A percentile compares a stretch with the other conserved stretches of the same genome.
These are phyloP conservation scores for Drosophila mimica DNA, from an alignment of 2,888 invertebrate genomes.

Conservation along the genomic window DNA sequence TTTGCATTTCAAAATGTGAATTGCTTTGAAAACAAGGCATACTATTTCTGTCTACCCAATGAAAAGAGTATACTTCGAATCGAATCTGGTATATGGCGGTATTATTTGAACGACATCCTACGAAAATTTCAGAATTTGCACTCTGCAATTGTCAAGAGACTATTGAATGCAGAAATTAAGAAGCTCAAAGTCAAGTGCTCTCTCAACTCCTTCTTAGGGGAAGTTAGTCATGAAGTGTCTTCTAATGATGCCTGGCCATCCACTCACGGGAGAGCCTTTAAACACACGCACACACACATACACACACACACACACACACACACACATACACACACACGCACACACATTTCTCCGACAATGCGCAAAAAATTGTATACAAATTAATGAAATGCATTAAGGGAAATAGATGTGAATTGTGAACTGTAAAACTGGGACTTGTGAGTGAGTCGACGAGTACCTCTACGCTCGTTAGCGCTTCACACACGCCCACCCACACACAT, in stretches of 20 bases:
- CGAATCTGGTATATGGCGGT: neutral
- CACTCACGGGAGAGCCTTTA: conserved; percentile 7
- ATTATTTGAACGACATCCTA: neutral
- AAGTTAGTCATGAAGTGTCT: conserved; percentile 58
- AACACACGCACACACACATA: conserved; percentile 57
- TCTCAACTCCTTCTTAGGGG: conserved; percentile 28
- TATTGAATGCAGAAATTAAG: conserved; percentile 39
- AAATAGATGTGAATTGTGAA: conserved; percentile 47
- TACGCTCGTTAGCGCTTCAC: conserved; percentile 62
- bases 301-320: conserved; percentile 25
- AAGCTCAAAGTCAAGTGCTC: conserved; percentile 49
- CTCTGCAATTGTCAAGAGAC: conserved; percentile 11
- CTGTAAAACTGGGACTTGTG: conserved; percentile 46
- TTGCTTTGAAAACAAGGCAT: neutral
- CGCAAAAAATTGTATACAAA: conserved; percentile 58
- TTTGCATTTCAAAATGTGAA: neutral
- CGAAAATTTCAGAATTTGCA: conserved; percentile 7
- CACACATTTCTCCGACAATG: conserved; percentile 13
- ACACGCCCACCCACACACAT: conserved; percentile 1
- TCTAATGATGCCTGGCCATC: conserved; percentile 61
- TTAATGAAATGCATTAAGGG: conserved; percentile 77
- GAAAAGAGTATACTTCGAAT: neutral
- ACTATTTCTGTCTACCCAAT: neutral
- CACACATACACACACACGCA: conserved; percentile 17
- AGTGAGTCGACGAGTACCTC: conserved; percentile 62